phyloP scores from a whole-genome alignment of 1,140 invertebrate genomes.

The Tribolium madens region DNA sequence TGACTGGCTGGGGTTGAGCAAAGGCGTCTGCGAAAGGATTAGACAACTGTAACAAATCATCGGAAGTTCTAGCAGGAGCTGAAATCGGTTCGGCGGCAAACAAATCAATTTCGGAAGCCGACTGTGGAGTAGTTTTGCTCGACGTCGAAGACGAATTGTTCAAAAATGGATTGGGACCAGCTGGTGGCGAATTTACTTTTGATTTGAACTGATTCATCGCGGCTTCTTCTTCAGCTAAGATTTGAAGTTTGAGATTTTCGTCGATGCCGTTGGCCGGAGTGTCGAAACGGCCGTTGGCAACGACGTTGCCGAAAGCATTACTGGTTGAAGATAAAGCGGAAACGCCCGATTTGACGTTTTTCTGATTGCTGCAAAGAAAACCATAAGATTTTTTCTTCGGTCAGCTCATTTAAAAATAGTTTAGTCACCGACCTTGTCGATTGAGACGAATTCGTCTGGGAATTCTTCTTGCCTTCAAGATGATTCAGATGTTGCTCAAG shows the following conservation, averaged over 20 bases:
- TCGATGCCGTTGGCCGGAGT: conserved; percentile 80
- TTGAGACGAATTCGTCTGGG: conserved; percentile 59
- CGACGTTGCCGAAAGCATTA: conserved; percentile 85
- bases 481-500: conserved; percentile 95
- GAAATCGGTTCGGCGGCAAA: conserved; percentile 74
- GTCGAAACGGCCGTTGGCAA: conserved; percentile 79
- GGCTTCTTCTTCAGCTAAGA: conserved; percentile 94
- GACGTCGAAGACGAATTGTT: conserved; percentile 69
- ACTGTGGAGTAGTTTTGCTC: conserved; percentile 63
- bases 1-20: conserved; percentile 67
- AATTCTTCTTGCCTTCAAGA: conserved; percentile 92
- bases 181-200: conserved; percentile 81
- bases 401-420: background rate
- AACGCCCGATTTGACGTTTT: conserved; percentile 90
- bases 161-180: conserved; percentile 85
- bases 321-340: conserved; percentile 90
- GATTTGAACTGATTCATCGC: conserved; percentile 95
- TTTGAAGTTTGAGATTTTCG: conserved; percentile 86
- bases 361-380: conserved; percentile 75
- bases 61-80: conserved; percentile 78
- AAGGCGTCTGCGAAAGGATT: conserved; percentile 95
- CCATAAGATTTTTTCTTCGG: background rate
- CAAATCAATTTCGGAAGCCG: conserved; percentile 79
- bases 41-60: conserved; percentile 88
- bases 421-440: conserved; percentile 23